phyloP scores from a whole-genome alignment of 92 coral and sea anemone species.

The Isaurus tuberculatus region DNA sequence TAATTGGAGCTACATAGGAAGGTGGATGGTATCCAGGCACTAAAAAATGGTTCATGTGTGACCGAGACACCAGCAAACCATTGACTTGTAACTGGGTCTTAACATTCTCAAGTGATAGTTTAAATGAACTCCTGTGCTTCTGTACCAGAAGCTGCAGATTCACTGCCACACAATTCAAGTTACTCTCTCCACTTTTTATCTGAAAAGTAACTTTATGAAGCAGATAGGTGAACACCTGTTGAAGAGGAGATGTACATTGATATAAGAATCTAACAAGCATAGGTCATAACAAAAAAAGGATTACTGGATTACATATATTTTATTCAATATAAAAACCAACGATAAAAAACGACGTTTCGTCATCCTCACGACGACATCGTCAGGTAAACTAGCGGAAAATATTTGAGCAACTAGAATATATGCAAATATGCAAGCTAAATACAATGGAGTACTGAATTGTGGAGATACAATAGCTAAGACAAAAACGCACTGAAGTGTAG shows the following conservation, averaged over 20 bases:
- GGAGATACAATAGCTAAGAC: too few species aligned
- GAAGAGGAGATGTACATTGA: slow-evolving; percentile 8
- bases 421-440: too few species aligned
- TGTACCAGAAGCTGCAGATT: slow-evolving; percentile 2
- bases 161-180: slow-evolving; percentile 19
- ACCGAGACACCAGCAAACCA: slow-evolving; percentile 24
- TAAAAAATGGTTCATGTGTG: slow-evolving; percentile 21
- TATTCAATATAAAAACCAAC: too few species aligned
- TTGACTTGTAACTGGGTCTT: slow-evolving; percentile 15
- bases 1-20: neutral
- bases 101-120: neutral
- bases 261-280: neutral
- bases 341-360: too few species aligned
- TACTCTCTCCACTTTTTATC: slow-evolving; percentile 14
- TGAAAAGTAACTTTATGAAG: slow-evolving; percentile 8
- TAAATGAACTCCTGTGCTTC: slow-evolving; percentile 23
- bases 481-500: too few species aligned
- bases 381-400: too few species aligned
- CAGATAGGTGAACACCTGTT: slow-evolving; percentile 24
- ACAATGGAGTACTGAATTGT: too few species aligned
- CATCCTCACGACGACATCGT: too few species aligned
- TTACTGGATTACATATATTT: neutral
- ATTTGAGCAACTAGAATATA: too few species aligned
- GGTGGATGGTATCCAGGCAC: slow-evolving; percentile 37
- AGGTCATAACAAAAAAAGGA: neutral